phyloP scores from a whole-genome alignment of 1,140 invertebrate species.

The Drosophila seguyi region DNA sequence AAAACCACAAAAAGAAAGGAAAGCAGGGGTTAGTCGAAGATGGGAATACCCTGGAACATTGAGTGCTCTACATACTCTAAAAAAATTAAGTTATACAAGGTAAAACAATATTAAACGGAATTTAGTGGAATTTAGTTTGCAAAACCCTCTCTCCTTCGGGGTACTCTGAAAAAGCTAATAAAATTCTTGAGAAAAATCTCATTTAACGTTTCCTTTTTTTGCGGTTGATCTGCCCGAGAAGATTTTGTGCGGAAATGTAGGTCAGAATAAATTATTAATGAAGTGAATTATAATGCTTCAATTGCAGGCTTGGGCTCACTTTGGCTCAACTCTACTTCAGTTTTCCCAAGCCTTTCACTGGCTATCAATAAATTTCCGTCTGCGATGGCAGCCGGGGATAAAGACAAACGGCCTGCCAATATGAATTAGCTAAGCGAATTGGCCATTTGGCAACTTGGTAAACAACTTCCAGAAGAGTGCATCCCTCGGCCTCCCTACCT shows the following conservation, averaged over 20 bases:
- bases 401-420: conserved; percentile 81
- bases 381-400: conserved; percentile 69
- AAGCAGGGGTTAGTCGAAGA: neutral
- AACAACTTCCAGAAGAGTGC: conserved; percentile 58
- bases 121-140: too few species aligned
- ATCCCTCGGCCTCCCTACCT: conserved; percentile 16
- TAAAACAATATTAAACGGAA: too few species aligned
- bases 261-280: conserved; percentile 66
- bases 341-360: conserved; percentile 73
- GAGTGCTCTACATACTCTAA: too few species aligned
- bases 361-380: conserved; percentile 78
- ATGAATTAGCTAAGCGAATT: conserved; percentile 83
- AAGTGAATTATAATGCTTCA: conserved; percentile 59
- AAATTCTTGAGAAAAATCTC: conserved; percentile 24
- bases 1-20: conserved; percentile 15
- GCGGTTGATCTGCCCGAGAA: conserved; percentile 12
- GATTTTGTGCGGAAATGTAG: conserved; percentile 48
- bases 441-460: conserved; percentile 78
- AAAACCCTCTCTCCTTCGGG: neutral
- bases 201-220: conserved; percentile 32
- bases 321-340: conserved; percentile 19
- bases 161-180: neutral
- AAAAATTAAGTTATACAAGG: neutral
- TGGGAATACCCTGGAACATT: neutral
- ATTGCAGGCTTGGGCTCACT: conserved; percentile 34